Evolutionary conservation across 2,797 vertebrate species (phyloP).

Genomic region (Falco berigora): DNA sequence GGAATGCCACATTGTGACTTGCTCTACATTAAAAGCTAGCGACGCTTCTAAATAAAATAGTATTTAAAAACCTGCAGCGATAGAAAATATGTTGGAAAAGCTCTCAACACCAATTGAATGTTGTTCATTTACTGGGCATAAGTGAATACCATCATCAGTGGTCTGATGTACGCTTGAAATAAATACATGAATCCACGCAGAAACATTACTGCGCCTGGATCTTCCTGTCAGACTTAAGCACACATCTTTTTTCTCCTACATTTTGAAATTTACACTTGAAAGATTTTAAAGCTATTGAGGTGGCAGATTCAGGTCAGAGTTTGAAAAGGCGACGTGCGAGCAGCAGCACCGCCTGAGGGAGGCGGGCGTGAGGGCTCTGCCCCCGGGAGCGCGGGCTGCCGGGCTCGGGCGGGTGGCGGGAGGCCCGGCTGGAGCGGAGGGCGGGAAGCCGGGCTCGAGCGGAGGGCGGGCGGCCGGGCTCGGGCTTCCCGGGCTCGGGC

Average conservation of each 20-base stretch:
- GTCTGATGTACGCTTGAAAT: neutral
- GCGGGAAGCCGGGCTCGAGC: too few species aligned
- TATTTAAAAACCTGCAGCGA: neutral
- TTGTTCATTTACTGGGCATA: neutral
- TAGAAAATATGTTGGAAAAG: neutral
- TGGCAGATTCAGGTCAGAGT: accelerated
- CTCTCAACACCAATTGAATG: neutral
- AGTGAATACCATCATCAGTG: neutral
- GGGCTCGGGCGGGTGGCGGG: too few species aligned
- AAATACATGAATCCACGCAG: accelerated
- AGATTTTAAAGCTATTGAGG: neutral
- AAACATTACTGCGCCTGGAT: neutral
- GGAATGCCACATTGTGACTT: neutral
- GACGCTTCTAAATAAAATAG: neutral
- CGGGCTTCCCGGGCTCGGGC: too few species aligned
- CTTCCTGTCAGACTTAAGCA: too few species aligned
- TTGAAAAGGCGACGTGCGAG: accelerated
- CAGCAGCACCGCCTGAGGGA: accelerated
- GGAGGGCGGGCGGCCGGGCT: too few species aligned
- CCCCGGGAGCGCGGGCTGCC: accelerated
- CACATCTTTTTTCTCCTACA: accelerated
- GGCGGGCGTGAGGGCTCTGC: accelerated
- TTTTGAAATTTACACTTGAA: neutral
- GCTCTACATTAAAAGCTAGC: neutral
- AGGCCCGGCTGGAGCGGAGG: too few species aligned